Evolutionary conservation across 2,113 vertebrate species (phyloP), one percentile per base, ranked within the genome.

Genomic region (Dromaius novaehollandiae): DNA sequence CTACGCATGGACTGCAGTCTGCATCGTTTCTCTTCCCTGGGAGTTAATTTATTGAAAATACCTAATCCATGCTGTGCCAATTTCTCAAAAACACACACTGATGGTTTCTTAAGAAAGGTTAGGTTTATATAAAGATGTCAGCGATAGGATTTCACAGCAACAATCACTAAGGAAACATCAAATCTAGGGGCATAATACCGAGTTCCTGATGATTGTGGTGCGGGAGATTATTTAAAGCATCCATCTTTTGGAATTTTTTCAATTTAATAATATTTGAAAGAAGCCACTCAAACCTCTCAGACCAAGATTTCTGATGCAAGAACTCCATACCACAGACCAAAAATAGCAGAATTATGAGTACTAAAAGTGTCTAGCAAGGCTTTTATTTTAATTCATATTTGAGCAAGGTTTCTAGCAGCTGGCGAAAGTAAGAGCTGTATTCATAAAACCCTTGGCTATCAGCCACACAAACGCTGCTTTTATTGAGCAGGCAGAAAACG

Each of bases 361-460:
- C 90, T 96, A 84, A 70, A 82, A 97, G 74, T 93, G 97, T 96
- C 88, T 94, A 95, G 94, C 89, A 94, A 63, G 78, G 90, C 89
- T 95, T 98, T 97, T 95, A 93, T 95, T 98, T 97, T 97, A 97
- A 98, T 97, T 98, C 98, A 90, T 97, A 95, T 98, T 97, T 96
- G 65, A 97, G 97, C 97, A 96, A 97, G 90, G 91, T 95, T 97
- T 75, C 93, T 94, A 97, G 92, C 94, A 97, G 93, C 97, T 97
- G 97, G 96, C 86, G 78, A 96, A 97, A 97, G 97, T 82, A 97
- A 98, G 97, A 86, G 86, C 84, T 36, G 93, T 94, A 98, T 98
- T 98, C 98, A 98, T 98, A 97, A 98, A 97, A 80, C 51, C 25
- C 73, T 93, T 97, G 97, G 97, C 96, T 96, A 95, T 77, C 88